These are phyloP conservation scores for Physella acuta DNA, from an alignment of 1,140 invertebrate genomes.

Conservation along the genomic window DNA sequence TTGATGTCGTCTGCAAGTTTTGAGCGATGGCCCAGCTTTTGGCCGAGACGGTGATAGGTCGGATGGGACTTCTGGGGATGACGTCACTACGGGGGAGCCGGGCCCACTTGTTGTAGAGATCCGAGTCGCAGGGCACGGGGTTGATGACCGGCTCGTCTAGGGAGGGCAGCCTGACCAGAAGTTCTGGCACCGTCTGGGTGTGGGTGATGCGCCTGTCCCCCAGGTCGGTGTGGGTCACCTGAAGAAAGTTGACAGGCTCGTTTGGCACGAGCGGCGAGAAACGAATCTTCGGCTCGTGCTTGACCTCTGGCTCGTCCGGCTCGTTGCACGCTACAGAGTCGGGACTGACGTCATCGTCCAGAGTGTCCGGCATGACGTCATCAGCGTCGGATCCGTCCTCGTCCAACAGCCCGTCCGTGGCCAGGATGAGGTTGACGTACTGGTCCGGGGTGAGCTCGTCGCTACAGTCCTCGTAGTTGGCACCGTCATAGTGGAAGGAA, in stretches of 20 bases:
- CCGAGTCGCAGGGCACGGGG: background rate
- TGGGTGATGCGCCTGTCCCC: background rate
- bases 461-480: background rate
- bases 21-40: background rate
- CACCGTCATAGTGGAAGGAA: background rate
- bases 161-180: background rate
- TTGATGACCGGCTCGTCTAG: background rate
- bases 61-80: background rate
- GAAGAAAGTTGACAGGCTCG: background rate
- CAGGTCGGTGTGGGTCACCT: background rate
- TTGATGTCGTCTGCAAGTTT: background rate
- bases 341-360: too few species aligned
- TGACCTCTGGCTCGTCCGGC: too few species aligned
- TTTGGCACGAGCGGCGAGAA: too few species aligned
- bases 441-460: background rate
- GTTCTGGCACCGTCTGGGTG: background rate
- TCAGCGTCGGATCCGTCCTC: background rate
- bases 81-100: background rate
- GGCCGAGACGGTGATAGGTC: background rate
- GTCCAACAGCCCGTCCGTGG: background rate
- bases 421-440: background rate
- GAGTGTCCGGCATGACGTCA: background rate
- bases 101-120: background rate
- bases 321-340: too few species aligned
- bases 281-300: too few species aligned